phyloP scores from a whole-genome alignment of 2,797 vertebrate species.

The Cottoperca gobio region DNA sequence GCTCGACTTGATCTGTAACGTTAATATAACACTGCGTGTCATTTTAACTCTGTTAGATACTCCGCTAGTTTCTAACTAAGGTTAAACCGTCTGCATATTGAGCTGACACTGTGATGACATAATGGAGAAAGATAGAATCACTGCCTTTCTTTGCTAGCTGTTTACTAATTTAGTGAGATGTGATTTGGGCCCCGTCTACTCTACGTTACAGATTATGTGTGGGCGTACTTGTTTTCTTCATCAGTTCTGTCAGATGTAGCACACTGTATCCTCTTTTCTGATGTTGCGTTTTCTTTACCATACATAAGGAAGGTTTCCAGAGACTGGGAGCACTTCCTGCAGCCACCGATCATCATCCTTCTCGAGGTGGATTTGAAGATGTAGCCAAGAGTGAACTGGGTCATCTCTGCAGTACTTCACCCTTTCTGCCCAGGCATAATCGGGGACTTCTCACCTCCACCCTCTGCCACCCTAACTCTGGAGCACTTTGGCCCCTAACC shows the following conservation, averaged over 20 bases:
- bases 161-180: neutral
- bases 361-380: conserved; percentile 61
- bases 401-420: conserved; percentile 9
- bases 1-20: neutral
- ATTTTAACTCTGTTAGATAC: neutral
- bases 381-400: conserved; percentile 48
- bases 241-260: neutral
- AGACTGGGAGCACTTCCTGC: conserved; percentile 10
- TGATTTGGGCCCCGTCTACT: conserved; percentile 2
- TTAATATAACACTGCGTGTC: neutral
- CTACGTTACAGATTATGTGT: neutral
- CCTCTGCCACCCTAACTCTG: conserved; percentile 20
- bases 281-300: neutral
- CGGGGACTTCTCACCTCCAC: conserved; percentile 11
- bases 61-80: rapidly evolving
- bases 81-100: neutral
- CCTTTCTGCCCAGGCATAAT: conserved; percentile 2
- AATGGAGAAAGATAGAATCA: neutral
- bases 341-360: neutral
- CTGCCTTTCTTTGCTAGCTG: neutral
- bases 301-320: neutral
- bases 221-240: neutral
- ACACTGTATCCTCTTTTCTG: neutral
- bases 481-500: conserved; percentile 31
- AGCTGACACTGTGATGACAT: conserved; percentile 27